Evolutionary conservation across 2,113 vertebrate species (phyloP).

Genomic region (Ptyas mucosa): DNA sequence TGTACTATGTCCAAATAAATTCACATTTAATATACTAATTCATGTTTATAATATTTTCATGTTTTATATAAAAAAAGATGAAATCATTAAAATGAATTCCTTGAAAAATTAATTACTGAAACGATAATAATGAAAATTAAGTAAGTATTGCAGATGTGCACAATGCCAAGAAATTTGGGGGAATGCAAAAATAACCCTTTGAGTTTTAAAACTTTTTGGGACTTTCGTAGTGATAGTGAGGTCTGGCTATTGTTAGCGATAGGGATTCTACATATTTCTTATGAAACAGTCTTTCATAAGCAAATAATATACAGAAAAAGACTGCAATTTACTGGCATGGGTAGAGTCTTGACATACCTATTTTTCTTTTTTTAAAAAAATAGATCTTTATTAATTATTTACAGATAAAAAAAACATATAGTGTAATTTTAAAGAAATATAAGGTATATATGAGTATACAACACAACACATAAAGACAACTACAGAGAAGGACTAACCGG

Average conservation of each 20-base stretch:
- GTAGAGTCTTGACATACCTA: neutral
- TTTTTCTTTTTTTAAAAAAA: too few species aligned
- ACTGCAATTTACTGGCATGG: neutral
- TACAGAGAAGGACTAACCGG: too few species aligned
- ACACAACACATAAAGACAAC: too few species aligned
- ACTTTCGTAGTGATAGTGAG: neutral
- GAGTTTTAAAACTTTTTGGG: neutral
- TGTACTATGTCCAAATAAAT: neutral
- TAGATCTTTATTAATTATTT: too few species aligned
- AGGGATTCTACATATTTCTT: neutral
- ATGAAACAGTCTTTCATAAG: neutral
- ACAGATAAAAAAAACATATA: too few species aligned
- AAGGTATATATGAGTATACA: too few species aligned
- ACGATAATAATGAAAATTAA: slow-evolving; percentile 1
- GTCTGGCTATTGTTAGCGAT: neutral
- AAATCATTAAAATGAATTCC: neutral
- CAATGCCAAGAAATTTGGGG: neutral
- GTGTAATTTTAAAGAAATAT: too few species aligned
- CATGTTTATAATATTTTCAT: neutral
- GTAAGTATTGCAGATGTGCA: neutral
- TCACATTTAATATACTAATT: neutral
- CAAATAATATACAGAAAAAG: neutral
- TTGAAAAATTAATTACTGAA: slow-evolving; percentile 10
- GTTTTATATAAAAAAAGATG: neutral
- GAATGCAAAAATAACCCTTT: neutral